These are phyloP conservation scores for Brenthis hecate DNA, from an alignment of 2,888 invertebrate species.

Conservation along the genomic window DNA sequence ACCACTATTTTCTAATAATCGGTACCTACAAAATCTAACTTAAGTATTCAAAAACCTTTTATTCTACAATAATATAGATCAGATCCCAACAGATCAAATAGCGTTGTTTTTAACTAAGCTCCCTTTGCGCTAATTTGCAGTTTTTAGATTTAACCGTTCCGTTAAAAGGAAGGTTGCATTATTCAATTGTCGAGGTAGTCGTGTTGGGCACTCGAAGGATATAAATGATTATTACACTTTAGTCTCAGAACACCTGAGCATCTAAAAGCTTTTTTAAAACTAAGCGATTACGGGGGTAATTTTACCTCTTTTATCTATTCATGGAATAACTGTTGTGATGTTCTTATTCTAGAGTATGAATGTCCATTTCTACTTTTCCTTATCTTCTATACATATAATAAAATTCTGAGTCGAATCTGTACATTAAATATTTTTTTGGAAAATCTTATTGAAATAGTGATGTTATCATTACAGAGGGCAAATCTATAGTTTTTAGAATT, in stretches of 20 bases:
- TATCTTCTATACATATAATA: no score
- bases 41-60: not conserved
- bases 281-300: slow-evolving; percentile 32
- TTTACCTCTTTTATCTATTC: not conserved
- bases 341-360: no score
- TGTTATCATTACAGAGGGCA: no score
- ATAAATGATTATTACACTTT: slow-evolving; percentile 39
- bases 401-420: no score
- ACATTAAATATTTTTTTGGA: no score
- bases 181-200: slow-evolving; percentile 35
- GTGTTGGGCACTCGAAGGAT: slow-evolving; percentile 36
- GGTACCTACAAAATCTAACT: no score
- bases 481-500: no score
- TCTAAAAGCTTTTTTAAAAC: slow-evolving; percentile 39
- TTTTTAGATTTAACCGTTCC: slow-evolving; percentile 17
- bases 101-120: not conserved
- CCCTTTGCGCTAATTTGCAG: slow-evolving; percentile 5
- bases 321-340: not conserved
- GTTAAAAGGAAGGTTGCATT: slow-evolving; percentile 30
- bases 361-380: no score
- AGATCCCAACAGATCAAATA: not conserved
- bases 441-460: no score
- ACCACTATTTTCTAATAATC: not conserved
- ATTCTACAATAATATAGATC: no score
- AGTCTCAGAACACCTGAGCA: slow-evolving; percentile 38